Percentiles rank a stretch among this genome's conserved stretches.
Evolutionary conservation across 2,888 invertebrate genomes (phyloP).

Genomic region (Venustoraphidia nigricollis): DNA sequence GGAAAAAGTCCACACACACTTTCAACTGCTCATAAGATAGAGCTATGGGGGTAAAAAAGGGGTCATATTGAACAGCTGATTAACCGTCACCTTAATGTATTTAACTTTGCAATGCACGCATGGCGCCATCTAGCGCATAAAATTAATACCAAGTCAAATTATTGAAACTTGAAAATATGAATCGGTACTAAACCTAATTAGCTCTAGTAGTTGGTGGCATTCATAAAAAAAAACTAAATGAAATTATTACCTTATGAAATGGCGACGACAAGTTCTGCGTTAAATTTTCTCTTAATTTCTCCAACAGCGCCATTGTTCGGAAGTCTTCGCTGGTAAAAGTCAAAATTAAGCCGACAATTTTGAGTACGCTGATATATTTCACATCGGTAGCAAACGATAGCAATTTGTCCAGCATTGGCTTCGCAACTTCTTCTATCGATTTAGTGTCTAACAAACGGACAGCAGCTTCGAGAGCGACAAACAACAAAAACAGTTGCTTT

Average conservation of each 20-base stretch:
- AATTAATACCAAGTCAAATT: conserved; percentile 2
- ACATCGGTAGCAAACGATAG: conserved; percentile 31
- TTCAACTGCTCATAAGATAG: no score
- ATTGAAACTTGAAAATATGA: conserved; percentile 5
- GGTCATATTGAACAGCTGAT: no score
- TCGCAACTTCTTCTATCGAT: conserved; percentile 30
- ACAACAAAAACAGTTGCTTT: conserved; percentile 34
- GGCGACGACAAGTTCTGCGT: conserved; percentile 49
- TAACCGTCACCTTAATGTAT: no score
- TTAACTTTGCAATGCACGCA: not conserved
- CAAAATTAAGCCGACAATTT: conserved; percentile 37
- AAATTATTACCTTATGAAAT: conserved; percentile 42
- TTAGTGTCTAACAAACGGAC: conserved; percentile 38
- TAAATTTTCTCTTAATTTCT: conserved; percentile 35
- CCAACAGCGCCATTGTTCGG: conserved; percentile 28
- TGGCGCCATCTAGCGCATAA: no score
- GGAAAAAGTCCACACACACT: no score
- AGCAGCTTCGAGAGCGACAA: conserved; percentile 39
- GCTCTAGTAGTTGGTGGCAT: not conserved
- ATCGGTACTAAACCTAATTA: conserved; percentile 2
- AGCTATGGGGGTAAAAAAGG: no score
- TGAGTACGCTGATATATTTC: conserved; percentile 32
- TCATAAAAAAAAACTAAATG: conserved; percentile 4
- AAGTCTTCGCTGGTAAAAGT: conserved; percentile 30
- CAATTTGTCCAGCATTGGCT: conserved; percentile 28